These are phyloP conservation scores for Ephialtes manifestator DNA, from an alignment of 2,888 invertebrate genomes.

Conservation along the genomic window DNA sequence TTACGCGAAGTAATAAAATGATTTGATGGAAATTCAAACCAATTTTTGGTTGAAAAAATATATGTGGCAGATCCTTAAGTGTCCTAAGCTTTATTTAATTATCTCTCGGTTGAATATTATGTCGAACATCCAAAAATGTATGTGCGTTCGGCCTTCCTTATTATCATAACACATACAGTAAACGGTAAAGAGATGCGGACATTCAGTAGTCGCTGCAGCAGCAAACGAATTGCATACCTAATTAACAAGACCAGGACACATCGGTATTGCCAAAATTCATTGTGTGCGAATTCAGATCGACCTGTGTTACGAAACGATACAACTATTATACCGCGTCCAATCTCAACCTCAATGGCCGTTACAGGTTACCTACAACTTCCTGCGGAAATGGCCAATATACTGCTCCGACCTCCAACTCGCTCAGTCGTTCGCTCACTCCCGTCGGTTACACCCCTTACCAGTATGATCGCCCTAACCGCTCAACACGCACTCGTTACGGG, in stretches of 20 bases:
- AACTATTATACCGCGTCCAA: conserved; percentile 81
- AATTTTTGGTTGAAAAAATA: too few species aligned
- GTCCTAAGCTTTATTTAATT: too few species aligned
- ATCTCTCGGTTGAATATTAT: too few species aligned
- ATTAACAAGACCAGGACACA: neutral
- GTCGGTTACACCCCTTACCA: conserved; percentile 78
- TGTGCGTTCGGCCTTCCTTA: too few species aligned
- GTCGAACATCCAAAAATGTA: too few species aligned
- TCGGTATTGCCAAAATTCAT: conserved; percentile 19
- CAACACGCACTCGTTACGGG: conserved; percentile 80
- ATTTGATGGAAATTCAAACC: too few species aligned
- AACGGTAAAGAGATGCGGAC: neutral
- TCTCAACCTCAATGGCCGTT: conserved; percentile 83
- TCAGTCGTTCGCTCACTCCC: conserved; percentile 77
- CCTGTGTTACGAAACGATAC: conserved; percentile 80
- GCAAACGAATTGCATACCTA: neutral
- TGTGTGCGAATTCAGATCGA: conserved; percentile 71
- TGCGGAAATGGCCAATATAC: conserved; percentile 85
- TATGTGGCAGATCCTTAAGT: too few species aligned
- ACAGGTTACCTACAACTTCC: conserved; percentile 84
- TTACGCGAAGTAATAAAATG: too few species aligned
- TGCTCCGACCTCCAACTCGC: conserved; percentile 83
- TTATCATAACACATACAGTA: neutral
- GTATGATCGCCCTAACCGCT: conserved; percentile 79
- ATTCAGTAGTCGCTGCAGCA: neutral